Conservation (phyloP, 2,113 vertebrate species). For the Procavia capensis region DNA sequence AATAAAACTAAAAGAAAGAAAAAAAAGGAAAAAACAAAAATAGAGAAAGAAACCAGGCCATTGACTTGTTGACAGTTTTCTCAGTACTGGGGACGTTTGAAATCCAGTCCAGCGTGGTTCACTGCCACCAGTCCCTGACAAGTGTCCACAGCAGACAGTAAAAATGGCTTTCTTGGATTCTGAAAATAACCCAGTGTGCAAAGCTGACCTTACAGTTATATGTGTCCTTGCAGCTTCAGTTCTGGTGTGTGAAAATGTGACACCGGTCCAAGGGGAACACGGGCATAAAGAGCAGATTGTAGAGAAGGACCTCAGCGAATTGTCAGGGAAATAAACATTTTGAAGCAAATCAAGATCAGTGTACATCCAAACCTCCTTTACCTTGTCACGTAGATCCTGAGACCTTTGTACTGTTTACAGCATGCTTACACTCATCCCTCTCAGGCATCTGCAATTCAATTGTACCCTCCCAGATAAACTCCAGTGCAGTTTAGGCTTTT, state of each 20-base stretch:
- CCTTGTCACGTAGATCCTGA: constrained; percentile 71
- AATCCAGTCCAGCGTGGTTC: constrained; percentile 78
- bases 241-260: constrained; percentile 81
- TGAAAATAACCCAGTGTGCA: constrained; percentile 80
- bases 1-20: constrained; percentile 14
- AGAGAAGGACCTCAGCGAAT: constrained; percentile 80
- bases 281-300: constrained; percentile 74
- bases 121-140: constrained; percentile 79
- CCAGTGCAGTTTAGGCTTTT: constrained; percentile 62
- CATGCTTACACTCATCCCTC: constrained; percentile 73
- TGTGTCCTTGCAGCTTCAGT: constrained; percentile 81
- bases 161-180: constrained; percentile 77
- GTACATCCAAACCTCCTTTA: constrained; percentile 74
- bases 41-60: constrained; percentile 64
- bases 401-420: constrained; percentile 67
- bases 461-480: constrained; percentile 63
- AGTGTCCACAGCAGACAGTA: constrained; percentile 79
- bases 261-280: constrained; percentile 75
- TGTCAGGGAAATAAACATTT: constrained; percentile 79
- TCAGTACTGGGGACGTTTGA: constrained; percentile 69
- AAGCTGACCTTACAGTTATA: constrained; percentile 81
- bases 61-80: constrained; percentile 77
- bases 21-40: too few species aligned
- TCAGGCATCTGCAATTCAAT: constrained; percentile 65
- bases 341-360: constrained; percentile 79